A percentile compares a stretch with the other conserved stretches of the same genome.
phyloP scores from a whole-genome alignment of 2,888 invertebrate genomes.

The Pomacea canaliculata region DNA sequence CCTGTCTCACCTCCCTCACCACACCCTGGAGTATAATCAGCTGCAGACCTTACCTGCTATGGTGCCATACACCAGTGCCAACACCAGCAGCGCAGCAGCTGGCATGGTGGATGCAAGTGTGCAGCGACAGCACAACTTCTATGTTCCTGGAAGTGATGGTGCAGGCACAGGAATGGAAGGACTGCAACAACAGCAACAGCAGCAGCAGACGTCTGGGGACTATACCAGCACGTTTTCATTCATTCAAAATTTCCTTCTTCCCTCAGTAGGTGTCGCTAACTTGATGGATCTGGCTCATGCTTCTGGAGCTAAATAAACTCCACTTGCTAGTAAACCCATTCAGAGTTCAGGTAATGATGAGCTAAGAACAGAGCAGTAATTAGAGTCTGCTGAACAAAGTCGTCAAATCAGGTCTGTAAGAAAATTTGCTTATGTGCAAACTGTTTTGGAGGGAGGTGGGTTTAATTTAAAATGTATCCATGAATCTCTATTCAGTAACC shows the following conservation, averaged over 20 bases:
- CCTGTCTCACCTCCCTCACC: slow-evolving; percentile 19
- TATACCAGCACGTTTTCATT: slow-evolving; percentile 31
- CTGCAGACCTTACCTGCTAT: slow-evolving; percentile 10
- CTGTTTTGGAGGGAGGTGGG: no score
- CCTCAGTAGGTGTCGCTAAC: slow-evolving; percentile 32
- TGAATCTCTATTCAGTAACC: no score
- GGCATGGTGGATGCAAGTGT: background rate
- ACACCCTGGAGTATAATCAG: slow-evolving; percentile 20
- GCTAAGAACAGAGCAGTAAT: no score
- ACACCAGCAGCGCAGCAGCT: background rate
- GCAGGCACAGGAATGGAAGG: background rate
- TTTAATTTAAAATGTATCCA: no score
- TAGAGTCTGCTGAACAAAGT: no score
- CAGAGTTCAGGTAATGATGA: no score
- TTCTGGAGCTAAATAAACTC: slow-evolving; percentile 16
- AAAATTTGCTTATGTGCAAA: no score
- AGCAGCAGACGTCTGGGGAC: slow-evolving; percentile 16
- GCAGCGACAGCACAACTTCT: slow-evolving; percentile 19
- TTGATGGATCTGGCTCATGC: slow-evolving; percentile 32
- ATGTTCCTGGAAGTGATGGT: slow-evolving; percentile 1
- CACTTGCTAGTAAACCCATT: background rate
- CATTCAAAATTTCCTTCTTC: slow-evolving; percentile 34
- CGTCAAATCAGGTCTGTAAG: no score
- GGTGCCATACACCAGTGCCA: slow-evolving; percentile 8
- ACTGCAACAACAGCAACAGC: background rate